Evolutionary conservation across 1,140 invertebrate genomes (phyloP).

Genomic region (Monomorium pharaonis): DNA sequence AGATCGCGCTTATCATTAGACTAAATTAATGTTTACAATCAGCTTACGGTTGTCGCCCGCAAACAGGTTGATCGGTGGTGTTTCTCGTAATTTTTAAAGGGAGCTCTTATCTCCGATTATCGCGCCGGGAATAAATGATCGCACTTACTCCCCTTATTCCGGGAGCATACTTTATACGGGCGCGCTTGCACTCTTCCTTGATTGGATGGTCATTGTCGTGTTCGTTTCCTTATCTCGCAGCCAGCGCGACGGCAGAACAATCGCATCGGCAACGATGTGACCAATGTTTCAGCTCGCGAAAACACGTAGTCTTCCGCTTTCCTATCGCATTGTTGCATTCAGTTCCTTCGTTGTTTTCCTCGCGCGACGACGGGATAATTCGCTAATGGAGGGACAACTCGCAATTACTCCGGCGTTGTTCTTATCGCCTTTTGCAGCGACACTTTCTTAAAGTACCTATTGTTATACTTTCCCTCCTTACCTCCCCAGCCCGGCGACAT

Average conservation of each 20-base stretch:
- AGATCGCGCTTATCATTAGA: background rate
- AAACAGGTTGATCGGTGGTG: background rate
- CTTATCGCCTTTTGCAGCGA: constrained; percentile 39
- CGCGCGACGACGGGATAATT: constrained; percentile 42
- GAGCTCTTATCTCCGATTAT: background rate
- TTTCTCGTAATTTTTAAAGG: background rate
- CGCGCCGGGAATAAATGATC: background rate
- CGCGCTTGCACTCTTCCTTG: constrained; percentile 40
- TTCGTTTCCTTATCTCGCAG: constrained; percentile 46
- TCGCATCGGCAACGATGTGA: constrained; percentile 40
- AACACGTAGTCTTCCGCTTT: constrained; percentile 16
- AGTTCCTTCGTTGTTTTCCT: constrained; percentile 32
- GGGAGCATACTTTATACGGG: constrained; percentile 18
- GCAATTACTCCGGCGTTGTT: constrained; percentile 47
- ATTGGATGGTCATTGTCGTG: constrained; percentile 50
- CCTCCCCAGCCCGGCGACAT: background rate
- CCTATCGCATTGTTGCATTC: constrained; percentile 37
- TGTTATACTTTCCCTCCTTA: background rate
- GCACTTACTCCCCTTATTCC: constrained; percentile 7
- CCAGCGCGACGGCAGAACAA: constrained; percentile 27
- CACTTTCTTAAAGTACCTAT: constrained; percentile 44
- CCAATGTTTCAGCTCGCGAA: constrained; percentile 23
- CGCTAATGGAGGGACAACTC: constrained; percentile 48
- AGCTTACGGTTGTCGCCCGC: background rate
- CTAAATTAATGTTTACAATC: constrained; percentile 30